phyloP scores from a whole-genome alignment of 2,888 invertebrate genomes.

The Eupsilia transversa region DNA sequence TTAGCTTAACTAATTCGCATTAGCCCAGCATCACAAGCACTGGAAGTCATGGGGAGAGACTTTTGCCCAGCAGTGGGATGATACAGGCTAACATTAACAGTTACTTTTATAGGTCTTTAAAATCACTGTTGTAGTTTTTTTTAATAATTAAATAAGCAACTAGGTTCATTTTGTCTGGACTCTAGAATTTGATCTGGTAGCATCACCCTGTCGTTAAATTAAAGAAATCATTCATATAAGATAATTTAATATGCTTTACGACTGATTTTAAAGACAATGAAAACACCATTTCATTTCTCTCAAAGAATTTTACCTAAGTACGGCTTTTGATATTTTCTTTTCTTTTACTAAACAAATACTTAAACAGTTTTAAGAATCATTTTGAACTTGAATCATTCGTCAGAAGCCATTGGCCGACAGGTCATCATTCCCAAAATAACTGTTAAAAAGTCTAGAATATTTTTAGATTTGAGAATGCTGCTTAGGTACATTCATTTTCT shows the following conservation, averaged over 20 bases:
- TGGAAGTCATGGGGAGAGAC: too few species aligned
- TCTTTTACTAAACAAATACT: background rate
- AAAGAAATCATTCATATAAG: background rate
- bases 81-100: too few species aligned
- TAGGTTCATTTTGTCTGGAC: too few species aligned
- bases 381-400: constrained; percentile 13
- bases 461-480: background rate
- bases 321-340: background rate
- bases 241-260: background rate
- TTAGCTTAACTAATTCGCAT: too few species aligned
- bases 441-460: background rate
- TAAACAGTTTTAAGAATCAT: background rate
- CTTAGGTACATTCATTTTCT: background rate
- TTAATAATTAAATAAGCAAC: too few species aligned
- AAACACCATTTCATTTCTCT: background rate
- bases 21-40: too few species aligned
- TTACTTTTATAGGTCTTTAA: too few species aligned
- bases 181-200: background rate
- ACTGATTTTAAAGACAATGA: background rate
- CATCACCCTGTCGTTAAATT: background rate
- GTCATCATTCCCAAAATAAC: background rate
- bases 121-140: too few species aligned
- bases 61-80: too few species aligned
- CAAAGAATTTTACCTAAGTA: background rate
- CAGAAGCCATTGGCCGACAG: background rate